Percentiles rank a stretch among this genome's conserved stretches.
Conservation (phyloP, 2,797 vertebrate species). For the Semotilus atromaculatus region DNA sequence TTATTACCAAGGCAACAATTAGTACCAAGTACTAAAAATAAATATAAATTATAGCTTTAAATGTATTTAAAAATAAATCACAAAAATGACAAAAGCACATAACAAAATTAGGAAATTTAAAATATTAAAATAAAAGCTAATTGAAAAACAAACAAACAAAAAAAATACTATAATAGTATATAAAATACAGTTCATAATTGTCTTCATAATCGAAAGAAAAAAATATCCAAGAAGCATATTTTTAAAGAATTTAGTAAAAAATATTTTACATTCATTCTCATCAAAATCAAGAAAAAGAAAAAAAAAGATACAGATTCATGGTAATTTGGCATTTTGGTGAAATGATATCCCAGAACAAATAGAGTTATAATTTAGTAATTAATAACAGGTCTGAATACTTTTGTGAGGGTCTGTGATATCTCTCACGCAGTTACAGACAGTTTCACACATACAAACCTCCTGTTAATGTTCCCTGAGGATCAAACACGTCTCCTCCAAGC, state of each 20-base stretch:
- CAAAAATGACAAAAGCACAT: too few species aligned
- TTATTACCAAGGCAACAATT: too few species aligned
- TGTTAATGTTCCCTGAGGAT: constrained; percentile 95
- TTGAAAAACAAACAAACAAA: too few species aligned
- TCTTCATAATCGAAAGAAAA: neutral
- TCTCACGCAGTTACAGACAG: too few species aligned
- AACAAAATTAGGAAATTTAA: neutral
- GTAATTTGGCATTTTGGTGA: neutral
- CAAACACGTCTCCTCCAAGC: constrained; percentile 90
- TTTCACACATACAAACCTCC: constrained; percentile 81
- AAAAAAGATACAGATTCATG: neutral
- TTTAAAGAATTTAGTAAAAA: too few species aligned
- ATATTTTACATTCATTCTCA: neutral
- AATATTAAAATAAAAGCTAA: neutral
- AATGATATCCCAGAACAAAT: neutral
- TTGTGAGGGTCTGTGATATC: neutral
- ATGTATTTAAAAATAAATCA: neutral
- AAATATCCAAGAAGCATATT: neutral
- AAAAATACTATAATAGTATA: neutral
- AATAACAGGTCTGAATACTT: neutral
- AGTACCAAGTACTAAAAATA: neutral
- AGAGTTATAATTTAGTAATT: neutral
- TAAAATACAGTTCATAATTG: neutral
- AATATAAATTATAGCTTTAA: neutral
- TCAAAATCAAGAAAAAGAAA: neutral